These are phyloP conservation scores for Sebastiscus albofasciatus DNA, from an alignment of 2,797 vertebrate genomes.

Conservation along the genomic window DNA sequence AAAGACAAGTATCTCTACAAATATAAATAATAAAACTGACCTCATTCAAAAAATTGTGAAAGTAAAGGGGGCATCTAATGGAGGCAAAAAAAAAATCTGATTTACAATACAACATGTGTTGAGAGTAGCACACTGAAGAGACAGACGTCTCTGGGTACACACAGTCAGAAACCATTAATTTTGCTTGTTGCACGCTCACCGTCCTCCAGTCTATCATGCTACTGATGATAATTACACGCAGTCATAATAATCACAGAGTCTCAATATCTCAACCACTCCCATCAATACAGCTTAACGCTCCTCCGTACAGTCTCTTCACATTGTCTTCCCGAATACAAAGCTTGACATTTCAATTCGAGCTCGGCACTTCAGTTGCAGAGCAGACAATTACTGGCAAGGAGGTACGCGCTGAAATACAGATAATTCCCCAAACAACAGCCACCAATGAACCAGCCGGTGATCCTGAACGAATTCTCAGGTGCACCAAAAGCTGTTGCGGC, in stretches of 20 bases:
- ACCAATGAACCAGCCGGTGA: constrained; percentile 10
- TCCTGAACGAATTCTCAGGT: constrained; percentile 34
- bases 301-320: background rate
- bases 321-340: constrained; percentile 18
- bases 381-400: constrained; percentile 38
- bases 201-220: background rate
- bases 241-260: constrained; percentile 13
- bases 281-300: constrained; percentile 19
- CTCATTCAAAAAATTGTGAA: background rate
- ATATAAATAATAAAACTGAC: background rate
- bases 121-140: background rate
- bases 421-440: constrained; percentile 27
- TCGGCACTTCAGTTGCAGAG: constrained; percentile 15
- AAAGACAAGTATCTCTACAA: background rate
- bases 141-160: background rate
- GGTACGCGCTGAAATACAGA: constrained; percentile 26
- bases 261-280: constrained; percentile 1
- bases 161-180: background rate
- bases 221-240: constrained; percentile 21
- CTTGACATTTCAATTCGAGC: constrained; percentile 63
- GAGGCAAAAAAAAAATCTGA: background rate
- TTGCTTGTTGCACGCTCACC: background rate
- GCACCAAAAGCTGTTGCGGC: constrained; percentile 2
- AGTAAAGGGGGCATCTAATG: background rate
- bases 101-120: background rate